Percentiles rank a stretch among this genome's conserved stretches.
These are phyloP conservation scores for Astatotilapia flaviijosephi DNA, from an alignment of 2,113 vertebrate genomes.

Conservation along the genomic window DNA sequence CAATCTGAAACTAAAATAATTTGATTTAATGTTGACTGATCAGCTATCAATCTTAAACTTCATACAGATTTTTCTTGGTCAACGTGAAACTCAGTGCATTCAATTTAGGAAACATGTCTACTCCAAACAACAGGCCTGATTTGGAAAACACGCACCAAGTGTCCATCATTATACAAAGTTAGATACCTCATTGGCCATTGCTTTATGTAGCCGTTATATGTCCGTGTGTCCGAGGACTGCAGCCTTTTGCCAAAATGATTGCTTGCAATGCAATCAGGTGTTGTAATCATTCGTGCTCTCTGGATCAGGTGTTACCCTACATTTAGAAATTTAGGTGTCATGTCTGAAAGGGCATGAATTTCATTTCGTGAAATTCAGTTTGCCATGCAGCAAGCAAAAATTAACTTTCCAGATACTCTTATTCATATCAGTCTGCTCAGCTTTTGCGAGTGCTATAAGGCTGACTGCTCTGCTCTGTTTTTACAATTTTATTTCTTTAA, in stretches of 20 bases:
- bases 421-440: neutral
- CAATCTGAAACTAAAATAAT: neutral
- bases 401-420: neutral
- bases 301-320: neutral
- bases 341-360: neutral
- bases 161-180: neutral
- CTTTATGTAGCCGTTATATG: neutral
- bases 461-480: neutral
- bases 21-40: neutral
- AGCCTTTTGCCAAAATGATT: neutral
- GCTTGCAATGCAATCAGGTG: neutral
- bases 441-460: neutral
- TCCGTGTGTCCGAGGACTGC: neutral
- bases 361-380: neutral
- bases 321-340: neutral
- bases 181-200: neutral
- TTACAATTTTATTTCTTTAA: neutral
- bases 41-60: neutral
- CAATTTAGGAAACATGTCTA: neutral
- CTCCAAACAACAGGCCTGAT: constrained; percentile 18
- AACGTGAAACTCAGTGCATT: neutral
- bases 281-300: neutral
- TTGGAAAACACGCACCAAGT: constrained; percentile 37
- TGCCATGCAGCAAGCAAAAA: neutral
- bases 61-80: neutral